Evolutionary conservation across 2,797 vertebrate species (phyloP).

Genomic region (Centropyge bicolor): DNA sequence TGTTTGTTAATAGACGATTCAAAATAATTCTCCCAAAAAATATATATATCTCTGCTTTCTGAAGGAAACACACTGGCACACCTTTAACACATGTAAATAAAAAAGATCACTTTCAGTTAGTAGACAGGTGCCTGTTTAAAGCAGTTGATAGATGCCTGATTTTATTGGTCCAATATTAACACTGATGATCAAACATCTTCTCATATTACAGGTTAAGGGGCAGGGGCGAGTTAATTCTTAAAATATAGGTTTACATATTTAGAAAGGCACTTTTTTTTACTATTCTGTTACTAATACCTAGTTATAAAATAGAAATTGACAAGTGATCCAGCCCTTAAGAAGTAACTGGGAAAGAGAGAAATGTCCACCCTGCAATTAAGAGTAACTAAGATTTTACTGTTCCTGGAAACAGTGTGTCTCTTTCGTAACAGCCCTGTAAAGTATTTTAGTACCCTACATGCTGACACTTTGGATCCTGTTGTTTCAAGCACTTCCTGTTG

Average conservation of each 20-base stretch:
- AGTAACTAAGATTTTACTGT: neutral
- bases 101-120: neutral
- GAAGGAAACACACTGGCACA: neutral
- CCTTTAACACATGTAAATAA: neutral
- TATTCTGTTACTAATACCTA: neutral
- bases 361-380: neutral
- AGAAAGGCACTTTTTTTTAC: neutral
- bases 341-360: neutral
- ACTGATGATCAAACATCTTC: neutral
- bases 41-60: neutral
- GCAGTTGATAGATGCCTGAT: neutral
- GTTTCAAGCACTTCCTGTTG: neutral
- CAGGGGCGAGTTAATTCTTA: neutral
- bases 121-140: neutral
- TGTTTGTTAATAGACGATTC: neutral
- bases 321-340: neutral
- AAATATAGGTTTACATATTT: neutral
- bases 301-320: neutral
- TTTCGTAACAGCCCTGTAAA: neutral
- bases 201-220: neutral
- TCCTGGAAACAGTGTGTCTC: neutral
- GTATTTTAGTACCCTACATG: neutral
- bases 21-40: neutral
- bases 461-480: neutral
- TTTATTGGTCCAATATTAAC: neutral